phyloP scores from a whole-genome alignment of 2,888 invertebrate species.

The Carcina quercana region DNA sequence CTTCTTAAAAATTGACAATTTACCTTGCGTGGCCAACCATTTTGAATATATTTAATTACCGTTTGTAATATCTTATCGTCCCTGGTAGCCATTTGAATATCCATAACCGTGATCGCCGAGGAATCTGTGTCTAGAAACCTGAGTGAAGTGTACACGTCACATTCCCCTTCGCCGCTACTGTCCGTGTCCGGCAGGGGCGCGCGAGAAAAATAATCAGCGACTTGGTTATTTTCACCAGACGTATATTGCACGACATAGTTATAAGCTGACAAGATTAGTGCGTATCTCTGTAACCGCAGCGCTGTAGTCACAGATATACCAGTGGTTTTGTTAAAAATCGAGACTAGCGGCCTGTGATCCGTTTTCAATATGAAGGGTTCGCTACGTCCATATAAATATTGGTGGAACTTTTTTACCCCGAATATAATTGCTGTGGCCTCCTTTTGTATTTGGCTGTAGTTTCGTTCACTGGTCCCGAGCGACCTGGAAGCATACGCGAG shows the following conservation, averaged over 20 bases:
- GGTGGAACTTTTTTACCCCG: too few relatives aligned
- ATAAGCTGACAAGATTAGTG: too few relatives aligned
- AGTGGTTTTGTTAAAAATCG: too few relatives aligned
- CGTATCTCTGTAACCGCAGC: too few relatives aligned
- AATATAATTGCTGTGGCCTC: conserved; percentile 10
- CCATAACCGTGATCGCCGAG: neutral
- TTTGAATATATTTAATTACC: conserved; percentile 11
- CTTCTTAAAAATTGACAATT: conserved; percentile 9
- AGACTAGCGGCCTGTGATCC: too few relatives aligned
- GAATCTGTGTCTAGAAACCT: neutral
- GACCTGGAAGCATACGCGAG: conserved; percentile 10
- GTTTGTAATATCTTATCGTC: conserved; percentile 7
- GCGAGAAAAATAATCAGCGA: conserved; percentile 1
- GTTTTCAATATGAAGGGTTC: too few relatives aligned
- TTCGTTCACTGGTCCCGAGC: neutral
- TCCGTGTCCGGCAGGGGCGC: neutral
- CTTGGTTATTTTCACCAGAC: too few relatives aligned
- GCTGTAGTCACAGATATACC: conserved; percentile 6
- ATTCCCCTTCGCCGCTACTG: neutral
- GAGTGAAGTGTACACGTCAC: conserved; percentile 1
- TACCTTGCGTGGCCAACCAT: conserved; percentile 12
- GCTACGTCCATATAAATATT: too few relatives aligned
- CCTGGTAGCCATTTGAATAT: conserved; percentile 4
- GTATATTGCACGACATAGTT: too few relatives aligned
- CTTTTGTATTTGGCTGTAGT: conserved; percentile 12